Conservation (phyloP, 1,140 invertebrate genomes). For the Caenorhabditis brenneri region DNA sequence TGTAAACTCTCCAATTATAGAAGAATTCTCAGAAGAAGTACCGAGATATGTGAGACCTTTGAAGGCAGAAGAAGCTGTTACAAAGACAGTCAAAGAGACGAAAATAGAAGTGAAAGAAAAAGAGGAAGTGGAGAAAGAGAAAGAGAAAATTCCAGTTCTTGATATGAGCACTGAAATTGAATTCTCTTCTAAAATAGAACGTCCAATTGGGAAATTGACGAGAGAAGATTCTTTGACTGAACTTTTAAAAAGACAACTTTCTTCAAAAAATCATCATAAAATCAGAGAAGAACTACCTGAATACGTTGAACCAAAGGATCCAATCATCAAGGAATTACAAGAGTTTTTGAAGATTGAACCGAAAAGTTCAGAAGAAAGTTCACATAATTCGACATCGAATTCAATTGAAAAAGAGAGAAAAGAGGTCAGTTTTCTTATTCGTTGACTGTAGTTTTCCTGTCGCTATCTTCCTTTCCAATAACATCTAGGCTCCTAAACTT, state of each 20-base stretch:
- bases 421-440: background rate
- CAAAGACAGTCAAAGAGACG: too few relatives aligned
- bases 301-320: conserved; percentile 29
- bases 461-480: too few relatives aligned
- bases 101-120: background rate
- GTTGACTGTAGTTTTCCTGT: too few relatives aligned
- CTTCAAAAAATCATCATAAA: background rate
- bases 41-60: conserved; percentile 3
- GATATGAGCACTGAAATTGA: conserved; percentile 15
- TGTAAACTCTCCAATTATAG: background rate
- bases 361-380: conserved; percentile 1
- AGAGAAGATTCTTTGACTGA: conserved; percentile 6
- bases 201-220: background rate
- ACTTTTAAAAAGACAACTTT: conserved; percentile 5
- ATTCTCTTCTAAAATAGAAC: conserved; percentile 2
- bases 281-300: background rate
- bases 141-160: background rate
- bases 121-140: background rate
- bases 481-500: too few relatives aligned
- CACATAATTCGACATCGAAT: background rate
- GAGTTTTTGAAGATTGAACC: conserved; percentile 34
- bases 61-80: background rate
- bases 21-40: conserved; percentile 3
- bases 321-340: conserved; percentile 3
- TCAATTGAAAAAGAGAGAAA: conserved; percentile 20